These are phyloP conservation scores for Atta texana DNA, from an alignment of 1,140 invertebrate species.

Conservation along the genomic window DNA sequence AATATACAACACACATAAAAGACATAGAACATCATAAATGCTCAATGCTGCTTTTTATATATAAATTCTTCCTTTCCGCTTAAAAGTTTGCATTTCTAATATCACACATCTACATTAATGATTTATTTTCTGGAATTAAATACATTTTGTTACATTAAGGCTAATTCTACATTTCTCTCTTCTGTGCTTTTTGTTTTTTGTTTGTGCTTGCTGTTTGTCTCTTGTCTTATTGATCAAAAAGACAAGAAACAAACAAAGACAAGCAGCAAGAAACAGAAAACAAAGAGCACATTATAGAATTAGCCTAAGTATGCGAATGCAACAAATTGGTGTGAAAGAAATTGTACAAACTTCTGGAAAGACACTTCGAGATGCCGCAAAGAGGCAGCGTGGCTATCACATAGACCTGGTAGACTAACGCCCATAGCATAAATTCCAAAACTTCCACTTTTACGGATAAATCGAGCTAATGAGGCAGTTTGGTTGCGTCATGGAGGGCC, in stretches of 20 bases:
- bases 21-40: not conserved
- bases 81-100: not conserved
- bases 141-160: not conserved
- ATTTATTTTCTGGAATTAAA: not conserved
- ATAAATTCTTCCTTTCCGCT: not conserved
- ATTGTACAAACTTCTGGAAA: conserved; percentile 11
- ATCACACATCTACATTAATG: not conserved
- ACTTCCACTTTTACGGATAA: conserved; percentile 80
- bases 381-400: not conserved
- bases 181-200: too few relatives aligned
- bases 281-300: too few relatives aligned
- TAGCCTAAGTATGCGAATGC: not conserved
- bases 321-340: conserved; percentile 40
- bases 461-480: conserved; percentile 85
- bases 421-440: conserved; percentile 26
- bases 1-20: not conserved
- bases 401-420: not conserved
- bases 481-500: conserved; percentile 79
- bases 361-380: not conserved
- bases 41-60: not conserved
- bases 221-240: too few relatives aligned
- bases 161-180: too few relatives aligned
- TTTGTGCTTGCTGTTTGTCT: too few relatives aligned
- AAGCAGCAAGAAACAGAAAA: too few relatives aligned
- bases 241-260: too few relatives aligned